Evolutionary conservation across 2,888 invertebrate species (phyloP).

Genomic region (Sphaeridia pumilis): DNA sequence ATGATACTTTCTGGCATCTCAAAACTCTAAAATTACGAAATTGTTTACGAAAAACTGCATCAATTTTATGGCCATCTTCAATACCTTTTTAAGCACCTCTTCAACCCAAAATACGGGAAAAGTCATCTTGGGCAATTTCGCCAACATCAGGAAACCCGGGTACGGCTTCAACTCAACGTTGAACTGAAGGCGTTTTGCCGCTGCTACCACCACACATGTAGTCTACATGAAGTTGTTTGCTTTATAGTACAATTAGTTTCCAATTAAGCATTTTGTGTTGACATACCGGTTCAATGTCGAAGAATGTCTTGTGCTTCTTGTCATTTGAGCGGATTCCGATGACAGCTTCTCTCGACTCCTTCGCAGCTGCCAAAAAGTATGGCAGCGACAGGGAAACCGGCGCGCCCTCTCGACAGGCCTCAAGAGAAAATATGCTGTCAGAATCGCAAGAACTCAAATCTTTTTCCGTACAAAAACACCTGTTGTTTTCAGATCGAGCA

Average conservation of each 20-base stretch:
- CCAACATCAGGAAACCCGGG: slow-evolving; percentile 10
- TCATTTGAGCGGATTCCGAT: slow-evolving; percentile 9
- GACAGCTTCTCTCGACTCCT: too few species aligned
- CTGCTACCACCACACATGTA: slow-evolving; percentile 14
- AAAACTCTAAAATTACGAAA: background rate
- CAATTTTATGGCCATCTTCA: background rate
- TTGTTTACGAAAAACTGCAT: too few species aligned
- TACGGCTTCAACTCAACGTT: slow-evolving; percentile 18
- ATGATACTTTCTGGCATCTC: slow-evolving; percentile 3
- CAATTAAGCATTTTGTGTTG: too few species aligned
- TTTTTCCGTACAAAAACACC: slow-evolving; percentile 47
- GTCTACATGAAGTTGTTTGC: too few species aligned
- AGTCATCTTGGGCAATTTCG: slow-evolving; percentile 10
- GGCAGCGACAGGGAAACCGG: slow-evolving; percentile 15
- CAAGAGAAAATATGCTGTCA: slow-evolving; percentile 12
- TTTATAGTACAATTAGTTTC: too few species aligned
- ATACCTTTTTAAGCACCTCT: slow-evolving; percentile 27
- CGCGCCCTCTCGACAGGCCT: slow-evolving; percentile 18
- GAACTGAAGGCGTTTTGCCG: slow-evolving; percentile 20
- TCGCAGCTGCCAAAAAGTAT: slow-evolving; percentile 18
- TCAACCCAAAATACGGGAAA: slow-evolving; percentile 22
- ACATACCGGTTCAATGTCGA: slow-evolving; percentile 20
- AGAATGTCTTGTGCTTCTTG: slow-evolving; percentile 18
- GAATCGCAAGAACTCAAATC: slow-evolving; percentile 42
- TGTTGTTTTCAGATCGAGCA: slow-evolving; percentile 45